A percentile compares a stretch with the other conserved stretches of the same genome.
phyloP scores from a whole-genome alignment of 2,113 vertebrate species.

The Pseudopodoces humilis region DNA sequence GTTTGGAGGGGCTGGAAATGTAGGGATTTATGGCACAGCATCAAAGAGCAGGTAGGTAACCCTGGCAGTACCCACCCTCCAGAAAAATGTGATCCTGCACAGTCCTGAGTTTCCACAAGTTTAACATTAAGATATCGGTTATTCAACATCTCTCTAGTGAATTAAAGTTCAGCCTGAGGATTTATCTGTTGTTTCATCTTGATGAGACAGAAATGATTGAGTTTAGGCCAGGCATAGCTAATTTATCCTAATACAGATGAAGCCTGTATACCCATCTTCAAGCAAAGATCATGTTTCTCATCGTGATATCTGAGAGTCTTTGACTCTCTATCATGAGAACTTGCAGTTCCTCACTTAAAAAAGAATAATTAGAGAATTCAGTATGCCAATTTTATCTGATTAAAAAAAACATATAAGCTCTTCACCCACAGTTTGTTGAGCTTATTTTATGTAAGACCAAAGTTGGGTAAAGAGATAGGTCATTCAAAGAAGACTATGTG shows the following conservation, averaged over 20 bases:
- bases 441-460: background rate
- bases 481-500: conserved; percentile 15
- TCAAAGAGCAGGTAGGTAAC: background rate
- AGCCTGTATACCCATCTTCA: background rate
- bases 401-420: background rate
- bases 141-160: background rate
- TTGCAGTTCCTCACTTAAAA: conserved; percentile 2
- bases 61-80: background rate
- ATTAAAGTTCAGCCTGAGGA: background rate
- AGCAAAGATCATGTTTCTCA: conserved; percentile 3
- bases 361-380: background rate
- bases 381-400: background rate
- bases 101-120: background rate
- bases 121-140: background rate
- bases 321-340: background rate
- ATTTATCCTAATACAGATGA: background rate
- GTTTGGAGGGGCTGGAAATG: background rate
- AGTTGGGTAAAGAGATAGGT: conserved; percentile 29
- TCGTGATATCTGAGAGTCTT: background rate
- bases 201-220: background rate
- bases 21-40: background rate
- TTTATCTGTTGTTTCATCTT: background rate
- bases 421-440: background rate
- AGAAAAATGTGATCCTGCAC: background rate
- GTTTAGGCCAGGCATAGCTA: background rate